These are phyloP conservation scores for Monarcha castaneiventris DNA, from an alignment of 2,113 vertebrate species.

Conservation along the genomic window DNA sequence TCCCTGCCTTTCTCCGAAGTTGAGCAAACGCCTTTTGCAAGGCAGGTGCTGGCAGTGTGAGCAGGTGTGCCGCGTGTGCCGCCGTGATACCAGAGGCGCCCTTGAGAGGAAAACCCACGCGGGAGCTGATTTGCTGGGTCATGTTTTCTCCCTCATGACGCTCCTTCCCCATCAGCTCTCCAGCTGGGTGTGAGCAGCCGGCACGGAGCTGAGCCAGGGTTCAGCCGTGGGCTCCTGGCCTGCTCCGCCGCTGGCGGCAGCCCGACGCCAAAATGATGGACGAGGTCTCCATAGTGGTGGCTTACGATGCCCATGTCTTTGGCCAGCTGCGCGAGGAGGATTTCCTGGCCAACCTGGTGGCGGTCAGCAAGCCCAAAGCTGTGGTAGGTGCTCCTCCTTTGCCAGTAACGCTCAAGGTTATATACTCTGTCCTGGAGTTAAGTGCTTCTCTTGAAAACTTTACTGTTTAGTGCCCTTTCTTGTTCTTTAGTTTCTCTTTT, in stretches of 20 bases:
- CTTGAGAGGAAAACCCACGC: not conserved
- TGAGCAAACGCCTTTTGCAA: not conserved
- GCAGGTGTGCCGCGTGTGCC: constrained; percentile 33
- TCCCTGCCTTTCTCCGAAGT: not conserved
- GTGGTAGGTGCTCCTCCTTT: constrained; percentile 82
- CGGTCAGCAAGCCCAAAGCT: constrained; percentile 85
- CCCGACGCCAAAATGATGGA: constrained; percentile 89
- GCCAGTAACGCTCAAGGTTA: not conserved
- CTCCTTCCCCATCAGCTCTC: constrained; percentile 42
- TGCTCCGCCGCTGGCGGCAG: not conserved
- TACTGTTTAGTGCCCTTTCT: not conserved
- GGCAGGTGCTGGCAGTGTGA: not conserved
- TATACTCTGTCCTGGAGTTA: not conserved
- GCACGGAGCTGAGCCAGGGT: constrained; percentile 11
- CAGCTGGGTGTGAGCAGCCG: constrained; percentile 55
- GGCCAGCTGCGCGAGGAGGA: constrained; percentile 90
- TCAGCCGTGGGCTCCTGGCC: not conserved
- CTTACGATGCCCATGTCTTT: constrained; percentile 93
- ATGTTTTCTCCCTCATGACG: not conserved
- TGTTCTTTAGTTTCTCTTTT: not conserved
- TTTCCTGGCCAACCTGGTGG: constrained; percentile 86
- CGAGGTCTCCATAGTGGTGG: constrained; percentile 93
- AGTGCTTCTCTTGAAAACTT: not conserved
- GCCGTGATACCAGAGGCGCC: not conserved
- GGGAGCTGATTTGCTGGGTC: constrained; percentile 1